Percentiles rank a stretch among this genome's conserved stretches.
These are phyloP conservation scores for Prunella strophiata DNA, from an alignment of 2,797 vertebrate genomes.

Conservation along the genomic window DNA sequence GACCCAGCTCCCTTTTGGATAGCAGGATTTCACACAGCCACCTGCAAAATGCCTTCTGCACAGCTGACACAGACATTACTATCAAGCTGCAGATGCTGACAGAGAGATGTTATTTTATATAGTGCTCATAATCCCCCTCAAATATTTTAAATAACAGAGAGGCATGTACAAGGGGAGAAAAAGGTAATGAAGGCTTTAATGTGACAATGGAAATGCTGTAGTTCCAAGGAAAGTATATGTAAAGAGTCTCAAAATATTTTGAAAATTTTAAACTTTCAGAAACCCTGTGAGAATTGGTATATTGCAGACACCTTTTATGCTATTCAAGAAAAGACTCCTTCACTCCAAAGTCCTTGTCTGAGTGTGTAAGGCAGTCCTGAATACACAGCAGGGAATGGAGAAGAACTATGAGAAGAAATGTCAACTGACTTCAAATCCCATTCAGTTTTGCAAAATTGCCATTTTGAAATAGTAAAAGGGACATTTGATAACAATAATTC, in stretches of 20 bases:
- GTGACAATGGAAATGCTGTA: neutral
- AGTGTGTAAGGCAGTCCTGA: neutral
- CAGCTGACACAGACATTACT: neutral
- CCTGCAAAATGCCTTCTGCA: neutral
- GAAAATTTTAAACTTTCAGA: neutral
- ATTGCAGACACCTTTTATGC: neutral
- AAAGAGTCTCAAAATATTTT: neutral
- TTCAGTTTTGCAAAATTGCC: neutral
- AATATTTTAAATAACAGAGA: neutral
- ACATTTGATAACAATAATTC: neutral
- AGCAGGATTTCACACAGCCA: neutral
- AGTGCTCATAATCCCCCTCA: neutral
- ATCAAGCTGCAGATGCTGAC: neutral
- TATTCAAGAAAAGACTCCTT: neutral
- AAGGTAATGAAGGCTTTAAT: neutral
- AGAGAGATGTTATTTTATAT: neutral
- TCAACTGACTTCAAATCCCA: neutral
- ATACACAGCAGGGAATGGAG: neutral
- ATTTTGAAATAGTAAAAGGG: neutral
- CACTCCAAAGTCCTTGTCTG: neutral
- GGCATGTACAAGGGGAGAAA: neutral
- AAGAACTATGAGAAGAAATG: neutral
- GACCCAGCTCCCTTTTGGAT: rapidly evolving
- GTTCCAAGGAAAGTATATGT: neutral
- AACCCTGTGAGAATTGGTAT: neutral